These are phyloP conservation scores for Aleiodes leptofemur DNA, from an alignment of 2,888 invertebrate species.

Conservation along the genomic window DNA sequence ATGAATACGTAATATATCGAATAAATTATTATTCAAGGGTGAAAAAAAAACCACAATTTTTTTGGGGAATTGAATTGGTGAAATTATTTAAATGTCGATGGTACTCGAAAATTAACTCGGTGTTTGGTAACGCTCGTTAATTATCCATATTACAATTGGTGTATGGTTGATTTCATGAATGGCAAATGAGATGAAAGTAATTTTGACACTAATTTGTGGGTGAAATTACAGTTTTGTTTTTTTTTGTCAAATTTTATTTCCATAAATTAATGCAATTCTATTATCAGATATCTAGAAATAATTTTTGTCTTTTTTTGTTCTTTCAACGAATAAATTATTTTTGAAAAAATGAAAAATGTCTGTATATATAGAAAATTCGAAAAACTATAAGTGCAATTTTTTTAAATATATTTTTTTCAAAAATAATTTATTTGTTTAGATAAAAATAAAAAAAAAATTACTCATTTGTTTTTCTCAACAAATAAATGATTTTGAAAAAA, in stretches of 20 bases:
- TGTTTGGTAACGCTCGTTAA: slow-evolving; percentile 15
- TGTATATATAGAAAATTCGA: no score
- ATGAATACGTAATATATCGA: neutral
- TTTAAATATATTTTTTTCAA: no score
- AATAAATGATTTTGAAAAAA: no score
- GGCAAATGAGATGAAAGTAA: slow-evolving; percentile 15
- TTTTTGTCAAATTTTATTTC: neutral
- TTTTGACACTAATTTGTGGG: neutral
- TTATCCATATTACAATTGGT: slow-evolving; percentile 18
- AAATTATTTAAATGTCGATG: neutral
- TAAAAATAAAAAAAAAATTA: no score
- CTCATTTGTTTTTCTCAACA: no score
- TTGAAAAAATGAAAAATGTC: no score
- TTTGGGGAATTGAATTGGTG: neutral
- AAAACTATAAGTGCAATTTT: no score
- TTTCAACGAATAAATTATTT: no score
- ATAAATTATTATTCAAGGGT: neutral
- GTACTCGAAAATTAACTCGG: slow-evolving; percentile 1
- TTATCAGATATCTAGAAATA: no score
- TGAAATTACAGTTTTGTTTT: slow-evolving; percentile 1
- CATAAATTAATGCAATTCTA: no score
- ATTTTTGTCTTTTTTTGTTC: no score
- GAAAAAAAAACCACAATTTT: neutral
- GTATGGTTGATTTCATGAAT: slow-evolving; percentile 10
- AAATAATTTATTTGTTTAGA: no score